Conservation (phyloP, 2,797 vertebrate species). For the Pangasius djambal region DNA sequence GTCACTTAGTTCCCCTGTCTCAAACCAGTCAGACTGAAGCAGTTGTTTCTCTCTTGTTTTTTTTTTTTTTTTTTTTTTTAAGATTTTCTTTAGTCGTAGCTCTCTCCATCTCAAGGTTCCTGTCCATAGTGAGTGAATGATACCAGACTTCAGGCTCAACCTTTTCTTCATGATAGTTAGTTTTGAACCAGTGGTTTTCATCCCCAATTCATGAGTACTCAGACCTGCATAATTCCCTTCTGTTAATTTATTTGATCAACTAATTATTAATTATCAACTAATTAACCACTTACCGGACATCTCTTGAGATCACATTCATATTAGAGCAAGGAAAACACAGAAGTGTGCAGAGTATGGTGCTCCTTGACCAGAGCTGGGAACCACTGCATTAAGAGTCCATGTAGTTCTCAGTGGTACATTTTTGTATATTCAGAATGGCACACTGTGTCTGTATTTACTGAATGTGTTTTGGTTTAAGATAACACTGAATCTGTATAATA, state of each 20-base stretch:
- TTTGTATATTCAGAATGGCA: constrained; percentile 33
- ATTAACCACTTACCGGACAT: not conserved
- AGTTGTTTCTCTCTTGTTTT: constrained; percentile 58
- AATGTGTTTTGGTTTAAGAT: constrained; percentile 35
- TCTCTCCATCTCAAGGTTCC: constrained; percentile 53
- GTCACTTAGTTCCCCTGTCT: constrained; percentile 63
- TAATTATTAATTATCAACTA: not conserved
- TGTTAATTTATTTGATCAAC: not conserved
- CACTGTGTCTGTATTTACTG: constrained; percentile 49
- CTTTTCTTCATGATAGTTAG: not conserved
- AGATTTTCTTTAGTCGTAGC: constrained; percentile 35
- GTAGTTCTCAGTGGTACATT: constrained; percentile 18
- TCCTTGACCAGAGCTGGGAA: not conserved
- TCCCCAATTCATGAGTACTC: not conserved
- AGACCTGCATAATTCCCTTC: not conserved
- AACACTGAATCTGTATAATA: not conserved
- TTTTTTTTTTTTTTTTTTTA: not conserved
- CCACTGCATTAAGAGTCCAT: constrained; percentile 4
- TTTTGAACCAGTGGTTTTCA: not conserved
- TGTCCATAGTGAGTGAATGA: not conserved
- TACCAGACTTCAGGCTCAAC: not conserved
- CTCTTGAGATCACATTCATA: not conserved
- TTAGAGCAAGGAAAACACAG: not conserved
- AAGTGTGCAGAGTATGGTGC: not conserved
- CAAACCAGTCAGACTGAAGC: constrained; percentile 66